phyloP scores from a whole-genome alignment of 2,797 vertebrate species.

The Notolepis coatsorum region DNA sequence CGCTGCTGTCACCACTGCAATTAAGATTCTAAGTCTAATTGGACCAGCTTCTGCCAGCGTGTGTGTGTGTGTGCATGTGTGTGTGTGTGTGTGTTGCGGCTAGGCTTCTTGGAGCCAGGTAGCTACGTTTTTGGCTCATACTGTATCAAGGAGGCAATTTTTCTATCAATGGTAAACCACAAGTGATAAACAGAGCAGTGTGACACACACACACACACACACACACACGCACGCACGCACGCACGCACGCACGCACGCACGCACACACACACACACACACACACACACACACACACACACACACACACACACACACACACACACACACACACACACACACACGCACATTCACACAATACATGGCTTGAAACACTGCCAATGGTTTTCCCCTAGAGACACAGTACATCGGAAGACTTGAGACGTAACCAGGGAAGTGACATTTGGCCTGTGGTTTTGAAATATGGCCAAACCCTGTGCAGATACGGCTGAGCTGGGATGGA shows the following conservation, averaged over 20 bases:
- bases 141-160: slow-evolving; percentile 55
- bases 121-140: slow-evolving; percentile 66
- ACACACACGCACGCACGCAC: too few species aligned
- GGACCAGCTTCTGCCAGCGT: slow-evolving; percentile 60
- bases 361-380: slow-evolving; percentile 32
- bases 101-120: slow-evolving; percentile 71
- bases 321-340: slow-evolving; percentile 28
- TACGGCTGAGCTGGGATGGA: slow-evolving; percentile 16
- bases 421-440: slow-evolving; percentile 40
- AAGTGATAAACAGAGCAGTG: slow-evolving; percentile 57
- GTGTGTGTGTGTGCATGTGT: slow-evolving; percentile 22
- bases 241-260: too few species aligned
- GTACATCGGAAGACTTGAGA: slow-evolving; percentile 34
- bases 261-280: slow-evolving; percentile 28
- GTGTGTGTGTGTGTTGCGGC: slow-evolving; percentile 40
- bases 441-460: slow-evolving; percentile 29
- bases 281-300: slow-evolving; percentile 39
- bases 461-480: slow-evolving; percentile 27
- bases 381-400: slow-evolving; percentile 45
- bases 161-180: slow-evolving; percentile 54
- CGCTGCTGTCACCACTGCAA: slow-evolving; percentile 66
- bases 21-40: slow-evolving; percentile 67
- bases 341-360: slow-evolving; percentile 32
- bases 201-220: slow-evolving; percentile 40
- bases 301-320: slow-evolving; percentile 41